These are phyloP conservation scores for Leptoteleia sp. DNA, from an alignment of 1,140 invertebrate species.

Conservation along the genomic window DNA sequence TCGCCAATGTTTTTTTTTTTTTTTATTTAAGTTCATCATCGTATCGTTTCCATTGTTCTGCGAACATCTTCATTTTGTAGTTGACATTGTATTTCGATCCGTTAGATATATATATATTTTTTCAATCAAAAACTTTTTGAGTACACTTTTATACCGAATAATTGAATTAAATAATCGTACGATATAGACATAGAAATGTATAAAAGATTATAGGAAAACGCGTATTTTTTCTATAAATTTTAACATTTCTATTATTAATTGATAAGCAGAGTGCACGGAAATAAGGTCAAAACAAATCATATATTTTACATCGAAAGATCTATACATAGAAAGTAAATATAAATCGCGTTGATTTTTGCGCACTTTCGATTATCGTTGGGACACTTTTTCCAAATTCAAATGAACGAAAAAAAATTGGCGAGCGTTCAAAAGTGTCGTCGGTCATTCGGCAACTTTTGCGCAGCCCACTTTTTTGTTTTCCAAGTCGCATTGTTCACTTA, in stretches of 20 bases:
- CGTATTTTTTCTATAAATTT: constrained; percentile 66
- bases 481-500: too few species aligned
- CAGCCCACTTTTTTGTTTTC: too few species aligned
- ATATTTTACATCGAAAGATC: constrained; percentile 62
- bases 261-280: constrained; percentile 60
- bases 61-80: too few species aligned
- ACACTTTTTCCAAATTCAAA: constrained; percentile 52
- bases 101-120: too few species aligned
- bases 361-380: constrained; percentile 48
- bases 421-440: too few species aligned
- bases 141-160: too few species aligned
- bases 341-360: constrained; percentile 20
- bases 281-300: constrained; percentile 46
- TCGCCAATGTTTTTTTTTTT: too few species aligned
- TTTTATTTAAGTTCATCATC: too few species aligned
- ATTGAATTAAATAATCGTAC: constrained; percentile 55
- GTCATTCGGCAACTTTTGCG: constrained; percentile 13
- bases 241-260: constrained; percentile 63
- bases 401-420: constrained; percentile 1
- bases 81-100: too few species aligned
- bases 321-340: constrained; percentile 32
- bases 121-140: too few species aligned
- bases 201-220: constrained; percentile 66
- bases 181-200: constrained; percentile 64
- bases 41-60: too few species aligned